A percentile compares a stretch with the other conserved stretches of the same genome.
Evolutionary conservation across 64 coral and sea anemone genomes (phyloP).

Genomic region (Pocillopora verrucosa): DNA sequence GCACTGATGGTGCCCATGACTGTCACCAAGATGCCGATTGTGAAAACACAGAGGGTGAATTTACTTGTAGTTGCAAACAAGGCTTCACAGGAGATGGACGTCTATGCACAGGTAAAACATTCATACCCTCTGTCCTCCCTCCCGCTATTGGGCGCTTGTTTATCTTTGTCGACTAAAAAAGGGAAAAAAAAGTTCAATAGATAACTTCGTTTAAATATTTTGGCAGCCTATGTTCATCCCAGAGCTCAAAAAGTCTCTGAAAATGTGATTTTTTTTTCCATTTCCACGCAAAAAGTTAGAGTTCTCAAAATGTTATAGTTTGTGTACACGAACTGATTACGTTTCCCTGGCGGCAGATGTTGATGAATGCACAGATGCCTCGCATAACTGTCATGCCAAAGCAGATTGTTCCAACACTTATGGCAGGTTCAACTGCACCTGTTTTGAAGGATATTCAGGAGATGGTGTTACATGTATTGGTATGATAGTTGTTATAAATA

Average conservation of each 20-base stretch:
- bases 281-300: no score
- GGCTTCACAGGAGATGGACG: conserved; percentile 31
- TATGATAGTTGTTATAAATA: background rate
- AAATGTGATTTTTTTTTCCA: no score
- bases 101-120: conserved; percentile 13
- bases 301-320: no score
- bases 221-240: no score
- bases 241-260: no score
- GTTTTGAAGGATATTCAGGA: conserved; percentile 18
- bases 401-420: background rate
- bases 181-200: no score
- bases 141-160: no score
- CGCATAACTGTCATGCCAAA: background rate
- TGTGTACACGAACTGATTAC: background rate
- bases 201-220: no score
- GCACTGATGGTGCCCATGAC: background rate
- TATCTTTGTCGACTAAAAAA: no score
- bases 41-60: background rate
- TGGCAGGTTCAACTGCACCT: conserved; percentile 5
- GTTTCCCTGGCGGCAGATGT: background rate
- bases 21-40: conserved; percentile 3
- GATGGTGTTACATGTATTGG: conserved; percentile 12
- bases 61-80: background rate
- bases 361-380: background rate
- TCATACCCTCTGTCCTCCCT: background rate